phyloP scores from a whole-genome alignment of 2,113 vertebrate genomes.

The Ceyx cyanopectus region DNA sequence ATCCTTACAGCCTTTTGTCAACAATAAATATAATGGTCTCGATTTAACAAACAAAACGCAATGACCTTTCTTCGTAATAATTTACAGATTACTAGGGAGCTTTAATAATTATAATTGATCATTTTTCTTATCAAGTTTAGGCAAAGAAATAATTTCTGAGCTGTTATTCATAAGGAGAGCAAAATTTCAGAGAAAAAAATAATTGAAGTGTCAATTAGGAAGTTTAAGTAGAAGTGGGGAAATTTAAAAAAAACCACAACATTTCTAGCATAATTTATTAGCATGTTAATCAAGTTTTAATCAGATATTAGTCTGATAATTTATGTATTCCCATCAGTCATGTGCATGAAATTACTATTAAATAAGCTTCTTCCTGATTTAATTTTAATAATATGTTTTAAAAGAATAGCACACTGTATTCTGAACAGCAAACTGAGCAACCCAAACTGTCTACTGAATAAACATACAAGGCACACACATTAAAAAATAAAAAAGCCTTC shows the following conservation, averaged over 20 bases:
- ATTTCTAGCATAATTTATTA: slow-evolving; percentile 55
- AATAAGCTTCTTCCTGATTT: slow-evolving; percentile 50
- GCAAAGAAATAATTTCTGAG: slow-evolving; percentile 55
- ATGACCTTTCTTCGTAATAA: slow-evolving; percentile 39
- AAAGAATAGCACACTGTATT: slow-evolving; percentile 29
- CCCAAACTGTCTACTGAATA: slow-evolving; percentile 53
- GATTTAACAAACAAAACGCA: slow-evolving; percentile 22
- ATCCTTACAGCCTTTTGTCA: not conserved
- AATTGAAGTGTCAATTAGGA: slow-evolving; percentile 66
- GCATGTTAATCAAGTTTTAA: slow-evolving; percentile 64
- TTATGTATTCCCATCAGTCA: slow-evolving; percentile 49
- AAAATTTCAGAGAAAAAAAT: not conserved
- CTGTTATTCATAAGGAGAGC: slow-evolving; percentile 50
- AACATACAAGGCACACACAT: slow-evolving; percentile 9
- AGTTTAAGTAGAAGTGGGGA: slow-evolving; percentile 49
- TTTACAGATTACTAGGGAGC: slow-evolving; percentile 56
- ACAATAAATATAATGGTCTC: not conserved
- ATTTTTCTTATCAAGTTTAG: slow-evolving; percentile 41
- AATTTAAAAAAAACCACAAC: slow-evolving; percentile 30
- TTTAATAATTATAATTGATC: slow-evolving; percentile 63
- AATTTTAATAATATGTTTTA: slow-evolving; percentile 60
- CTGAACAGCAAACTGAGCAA: slow-evolving; percentile 54
- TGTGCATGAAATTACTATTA: slow-evolving; percentile 51
- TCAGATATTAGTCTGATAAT: slow-evolving; percentile 53
- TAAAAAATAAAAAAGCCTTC: slow-evolving; percentile 38